Evolutionary conservation across 1,140 invertebrate species (phyloP), one percentile per base, ranked within the genome.

Genomic region (Drosophila sulfurigaster): DNA sequence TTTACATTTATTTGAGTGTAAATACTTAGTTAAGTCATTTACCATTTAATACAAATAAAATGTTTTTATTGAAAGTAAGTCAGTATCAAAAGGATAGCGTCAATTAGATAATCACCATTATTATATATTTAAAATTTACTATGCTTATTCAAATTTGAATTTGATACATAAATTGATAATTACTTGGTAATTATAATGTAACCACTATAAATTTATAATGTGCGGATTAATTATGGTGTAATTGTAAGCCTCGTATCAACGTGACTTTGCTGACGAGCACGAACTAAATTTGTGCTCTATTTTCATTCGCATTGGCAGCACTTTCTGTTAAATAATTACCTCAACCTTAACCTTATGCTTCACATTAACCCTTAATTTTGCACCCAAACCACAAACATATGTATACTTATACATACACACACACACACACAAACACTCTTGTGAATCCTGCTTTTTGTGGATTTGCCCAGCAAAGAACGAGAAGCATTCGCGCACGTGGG

Each of bases 401-500:
- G 8, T 25, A 25, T 25, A 25, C 20, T 25, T 10, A 38, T 2
- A 56, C n/a, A 35, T n/a, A 1, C 2, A 7, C 5, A 15, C 28
- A 15, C 46, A 49, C 46, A 10, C 16, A 20, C 8, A 25, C 13
- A 57, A 6, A 57, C 54, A 15, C 48, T 30, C 67, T 63, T 57
- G 52, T 58, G 5, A 80, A 54, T 66, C 48, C 41, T 20, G 48
- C 58, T 57, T 20, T 49, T 48, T 62, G 43, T 25, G 11, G 41
- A 30, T n/a, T 56, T 45, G 1, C 3, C 6, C 30, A 43, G 48
- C 56, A 51, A 63, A 62, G 30, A 64, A 35, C 49, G 54, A 38
- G 60, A 59, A 62, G 41, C 41, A 46, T 54, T 32, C 16, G 52
- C 25, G 66, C 69, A 89, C 83, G 83, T 87, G 80, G 62, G 73